phyloP scores from a whole-genome alignment of 2,797 vertebrate genomes.

The Bradypodion ventrale region DNA sequence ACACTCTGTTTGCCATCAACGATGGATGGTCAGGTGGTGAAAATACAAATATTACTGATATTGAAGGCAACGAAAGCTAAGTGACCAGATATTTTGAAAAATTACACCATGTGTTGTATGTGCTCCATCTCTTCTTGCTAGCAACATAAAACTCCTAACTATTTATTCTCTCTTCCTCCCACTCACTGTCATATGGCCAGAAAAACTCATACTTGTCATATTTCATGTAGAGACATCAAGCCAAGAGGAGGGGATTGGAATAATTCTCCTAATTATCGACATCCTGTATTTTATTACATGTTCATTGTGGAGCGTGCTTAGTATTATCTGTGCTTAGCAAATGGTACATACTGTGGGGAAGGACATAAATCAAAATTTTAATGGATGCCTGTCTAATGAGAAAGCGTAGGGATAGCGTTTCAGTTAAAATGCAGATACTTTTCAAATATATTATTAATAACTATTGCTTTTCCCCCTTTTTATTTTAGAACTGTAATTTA shows the following conservation, averaged over 20 bases:
- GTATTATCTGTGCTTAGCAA: slow-evolving; percentile 40
- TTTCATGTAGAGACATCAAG: neutral
- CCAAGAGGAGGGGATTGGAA: slow-evolving; percentile 33
- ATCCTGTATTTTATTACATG: slow-evolving; percentile 5
- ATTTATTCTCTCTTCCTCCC: neutral
- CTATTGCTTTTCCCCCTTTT: slow-evolving; percentile 58
- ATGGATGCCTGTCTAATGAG: slow-evolving; percentile 21
- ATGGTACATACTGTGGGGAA: slow-evolving; percentile 24
- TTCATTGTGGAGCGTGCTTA: slow-evolving; percentile 5
- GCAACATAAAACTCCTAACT: neutral
- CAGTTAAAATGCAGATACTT: slow-evolving; percentile 8
- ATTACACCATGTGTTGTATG: neutral
- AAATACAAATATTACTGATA: slow-evolving; percentile 29
- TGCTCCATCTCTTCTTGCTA: slow-evolving; percentile 15
- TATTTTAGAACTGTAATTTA: slow-evolving; percentile 70
- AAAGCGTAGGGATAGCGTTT: slow-evolving; percentile 17
- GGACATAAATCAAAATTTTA: slow-evolving; percentile 25
- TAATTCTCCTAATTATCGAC: slow-evolving; percentile 33
- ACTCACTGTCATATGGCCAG: neutral
- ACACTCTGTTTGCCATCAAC: neutral
- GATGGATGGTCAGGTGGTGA: slow-evolving; percentile 11
- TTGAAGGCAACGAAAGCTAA: slow-evolving; percentile 29
- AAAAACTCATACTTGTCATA: neutral
- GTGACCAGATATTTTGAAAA: neutral
- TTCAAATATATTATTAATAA: slow-evolving; percentile 29